Evolutionary conservation across 2,888 invertebrate species (phyloP).

Genomic region (Caenorhabditis macrosperma): DNA sequence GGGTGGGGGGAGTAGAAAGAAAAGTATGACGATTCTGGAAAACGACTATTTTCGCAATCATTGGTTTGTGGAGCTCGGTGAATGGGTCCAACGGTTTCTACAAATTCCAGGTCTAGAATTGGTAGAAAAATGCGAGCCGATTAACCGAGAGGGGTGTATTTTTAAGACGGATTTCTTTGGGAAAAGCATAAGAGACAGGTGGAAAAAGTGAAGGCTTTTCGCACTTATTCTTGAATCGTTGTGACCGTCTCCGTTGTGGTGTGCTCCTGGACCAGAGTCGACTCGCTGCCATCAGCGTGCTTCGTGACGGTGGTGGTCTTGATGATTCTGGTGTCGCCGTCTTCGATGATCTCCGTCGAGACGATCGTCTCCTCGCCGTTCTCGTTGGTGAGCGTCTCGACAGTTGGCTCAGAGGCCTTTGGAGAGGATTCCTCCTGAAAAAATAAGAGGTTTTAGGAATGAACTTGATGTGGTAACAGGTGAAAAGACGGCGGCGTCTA

Average conservation of each 20-base stretch:
- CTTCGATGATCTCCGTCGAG: slow-evolving; percentile 60
- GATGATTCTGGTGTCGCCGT: slow-evolving; percentile 52
- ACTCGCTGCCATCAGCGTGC: slow-evolving; percentile 65
- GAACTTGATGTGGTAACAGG: too few species aligned
- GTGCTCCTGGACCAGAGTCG: slow-evolving; percentile 63
- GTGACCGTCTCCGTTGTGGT: slow-evolving; percentile 49
- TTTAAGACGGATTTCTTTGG: background rate
- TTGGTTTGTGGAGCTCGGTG: background rate
- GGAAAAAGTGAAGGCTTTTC: too few species aligned
- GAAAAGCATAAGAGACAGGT: background rate
- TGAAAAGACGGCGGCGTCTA: too few species aligned
- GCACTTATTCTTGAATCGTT: slow-evolving; percentile 20
- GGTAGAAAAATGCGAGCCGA: too few species aligned
- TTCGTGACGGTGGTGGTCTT: slow-evolving; percentile 64
- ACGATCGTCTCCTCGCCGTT: slow-evolving; percentile 62
- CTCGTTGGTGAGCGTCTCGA: slow-evolving; percentile 48
- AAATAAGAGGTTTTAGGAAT: background rate
- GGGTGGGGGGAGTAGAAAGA: background rate
- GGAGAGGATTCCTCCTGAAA: slow-evolving; percentile 40
- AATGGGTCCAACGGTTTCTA: too few species aligned
- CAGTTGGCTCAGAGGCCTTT: slow-evolving; percentile 35
- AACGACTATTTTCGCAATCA: background rate
- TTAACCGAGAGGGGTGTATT: too few species aligned
- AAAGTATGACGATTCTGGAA: slow-evolving; percentile 3
- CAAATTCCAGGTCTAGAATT: too few species aligned